These are phyloP conservation scores for Steinernema scapterisci DNA, from an alignment of 2,888 invertebrate species.

Conservation along the genomic window DNA sequence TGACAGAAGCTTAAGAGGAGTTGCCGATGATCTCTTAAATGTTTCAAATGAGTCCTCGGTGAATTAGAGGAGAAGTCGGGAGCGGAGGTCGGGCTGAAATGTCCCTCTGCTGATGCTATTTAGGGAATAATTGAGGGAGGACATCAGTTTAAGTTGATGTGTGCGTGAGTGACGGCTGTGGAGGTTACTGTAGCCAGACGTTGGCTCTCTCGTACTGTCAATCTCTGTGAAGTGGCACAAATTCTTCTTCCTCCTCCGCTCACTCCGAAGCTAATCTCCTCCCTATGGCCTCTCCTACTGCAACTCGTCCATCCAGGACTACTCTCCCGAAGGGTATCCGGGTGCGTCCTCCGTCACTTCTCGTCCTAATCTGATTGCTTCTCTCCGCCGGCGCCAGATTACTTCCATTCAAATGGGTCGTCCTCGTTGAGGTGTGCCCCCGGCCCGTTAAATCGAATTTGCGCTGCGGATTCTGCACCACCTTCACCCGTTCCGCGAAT, in stretches of 20 bases:
- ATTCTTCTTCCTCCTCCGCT: too few species aligned
- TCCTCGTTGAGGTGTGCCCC: not conserved
- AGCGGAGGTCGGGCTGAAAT: too few species aligned
- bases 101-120: too few species aligned
- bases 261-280: too few species aligned
- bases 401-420: conserved; percentile 13
- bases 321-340: not conserved
- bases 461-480: not conserved
- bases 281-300: too few species aligned
- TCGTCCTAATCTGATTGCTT: conserved; percentile 3
- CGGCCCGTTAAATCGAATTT: not conserved
- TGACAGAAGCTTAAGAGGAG: not conserved
- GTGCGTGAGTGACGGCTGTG: too few species aligned
- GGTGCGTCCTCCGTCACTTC: not conserved
- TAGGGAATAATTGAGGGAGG: too few species aligned
- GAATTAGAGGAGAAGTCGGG: not conserved
- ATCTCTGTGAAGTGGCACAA: too few species aligned
- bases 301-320: too few species aligned
- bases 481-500: not conserved
- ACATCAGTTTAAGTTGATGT: too few species aligned
- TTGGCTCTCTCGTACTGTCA: too few species aligned
- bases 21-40: not conserved
- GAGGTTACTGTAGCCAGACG: too few species aligned
- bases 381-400: not conserved
- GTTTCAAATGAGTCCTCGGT: not conserved